Base-by-base conservation (phyloP, 2,113 vertebrate genomes). In the Trichechus manatus region DNA sequence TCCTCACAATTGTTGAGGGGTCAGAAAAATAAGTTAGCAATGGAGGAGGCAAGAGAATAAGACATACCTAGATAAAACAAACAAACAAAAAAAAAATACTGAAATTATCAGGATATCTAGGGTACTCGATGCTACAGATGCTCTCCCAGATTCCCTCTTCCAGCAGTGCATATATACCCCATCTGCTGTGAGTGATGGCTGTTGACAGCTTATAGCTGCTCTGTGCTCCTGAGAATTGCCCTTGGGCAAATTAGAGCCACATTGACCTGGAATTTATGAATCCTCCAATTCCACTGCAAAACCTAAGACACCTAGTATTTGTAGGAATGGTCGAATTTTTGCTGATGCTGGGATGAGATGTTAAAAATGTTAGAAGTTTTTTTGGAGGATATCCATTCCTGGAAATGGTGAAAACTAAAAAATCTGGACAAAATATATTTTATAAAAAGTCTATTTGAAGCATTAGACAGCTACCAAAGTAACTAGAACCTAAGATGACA, bases 361-460 rank as follows among this genome's bases (percentile, higher is more conserved):
- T 91, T 79, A 59, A 79, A 91, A 88, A 47, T 91, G n/a, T 29
- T 79, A 59, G n/a, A 74, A 47, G 47, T 53, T 79, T 93, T 79
- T 87, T 7, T 0, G 27, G 31, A 31, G n/a, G 4, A 31, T 91
- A 29, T 9, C 14, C 53, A 27, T 83, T 66, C 22, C 31, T 93
- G 3, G 59, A 25, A 29, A 82, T 33, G 19, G 5, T 64, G 33
- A 70, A 96, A 78, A 96, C n/a, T 87, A 36, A 87, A 72, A 87
- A 70, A 63, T n/a, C 33, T 22, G n/a, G 36, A n/a, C 33, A 89
- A 82, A 82, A 66, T 87, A 19, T 59, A 47, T 64, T 79, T 63
- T 93, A 70, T 78, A 79, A 64, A 78, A 88, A 79, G 31, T 64
- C 77, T 63, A 23, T 78, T 90, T 53, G 70, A 80, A 94, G 36